These are phyloP conservation scores for Pyrocoelia pectoralis DNA, from an alignment of 2,888 invertebrate genomes.

Conservation along the genomic window DNA sequence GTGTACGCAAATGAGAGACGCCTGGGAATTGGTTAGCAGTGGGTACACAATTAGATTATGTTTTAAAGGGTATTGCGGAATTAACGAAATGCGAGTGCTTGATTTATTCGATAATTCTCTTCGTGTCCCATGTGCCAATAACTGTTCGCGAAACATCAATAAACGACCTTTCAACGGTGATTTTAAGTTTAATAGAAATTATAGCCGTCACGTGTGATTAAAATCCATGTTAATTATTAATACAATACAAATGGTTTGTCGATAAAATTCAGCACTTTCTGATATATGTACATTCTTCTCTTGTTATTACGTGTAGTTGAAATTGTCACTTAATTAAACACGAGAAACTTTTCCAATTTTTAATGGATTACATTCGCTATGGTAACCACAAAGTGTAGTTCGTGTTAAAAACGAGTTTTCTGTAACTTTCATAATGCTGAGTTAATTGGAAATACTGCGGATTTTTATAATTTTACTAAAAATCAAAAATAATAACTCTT, in stretches of 20 bases:
- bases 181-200: slow-evolving; percentile 19
- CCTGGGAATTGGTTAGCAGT: slow-evolving; percentile 18
- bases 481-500: not conserved
- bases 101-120: slow-evolving; percentile 30
- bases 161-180: slow-evolving; percentile 27
- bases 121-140: slow-evolving; percentile 27
- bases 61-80: slow-evolving; percentile 22
- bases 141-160: slow-evolving; percentile 27
- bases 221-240: slow-evolving; percentile 9
- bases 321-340: not conserved
- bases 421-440: not conserved
- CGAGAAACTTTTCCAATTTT: not conserved
- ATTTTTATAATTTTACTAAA: not conserved
- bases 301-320: not conserved
- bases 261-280: not conserved
- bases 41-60: slow-evolving; percentile 26
- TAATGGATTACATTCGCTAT: not conserved
- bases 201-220: slow-evolving; percentile 16
- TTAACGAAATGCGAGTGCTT: slow-evolving; percentile 27
- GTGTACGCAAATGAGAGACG: slow-evolving; percentile 3
- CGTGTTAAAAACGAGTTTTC: not conserved
- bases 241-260: not conserved
- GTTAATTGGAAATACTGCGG: slow-evolving; percentile 1
- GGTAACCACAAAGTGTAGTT: not conserved
- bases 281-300: not conserved